phyloP scores from a whole-genome alignment of 2,797 vertebrate species.

The Rhodeus uyekii region DNA sequence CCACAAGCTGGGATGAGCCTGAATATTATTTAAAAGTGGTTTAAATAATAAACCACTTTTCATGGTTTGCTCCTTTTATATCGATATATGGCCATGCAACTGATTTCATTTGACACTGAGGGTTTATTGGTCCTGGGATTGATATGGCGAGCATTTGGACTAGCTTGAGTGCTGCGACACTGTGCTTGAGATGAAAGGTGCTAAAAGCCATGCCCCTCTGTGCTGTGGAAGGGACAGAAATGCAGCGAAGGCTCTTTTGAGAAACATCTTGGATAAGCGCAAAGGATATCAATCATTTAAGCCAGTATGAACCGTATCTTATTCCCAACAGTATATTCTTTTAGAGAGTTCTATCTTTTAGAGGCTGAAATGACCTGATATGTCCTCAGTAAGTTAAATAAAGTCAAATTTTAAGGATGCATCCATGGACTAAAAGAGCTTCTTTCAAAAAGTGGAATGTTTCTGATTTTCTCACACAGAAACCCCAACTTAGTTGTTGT shows the following conservation, averaged over 20 bases:
- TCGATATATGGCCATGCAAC: not conserved
- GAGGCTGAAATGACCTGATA: constrained; percentile 27
- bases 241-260: constrained; percentile 24
- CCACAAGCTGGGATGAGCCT: not conserved
- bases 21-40: not conserved
- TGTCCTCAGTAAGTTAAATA: constrained; percentile 20
- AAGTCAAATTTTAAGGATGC: constrained; percentile 1
- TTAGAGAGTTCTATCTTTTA: too few relatives aligned
- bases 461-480: not conserved
- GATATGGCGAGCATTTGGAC: constrained; percentile 8
- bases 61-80: not conserved
- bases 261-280: constrained; percentile 13
- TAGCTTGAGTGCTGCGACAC: constrained; percentile 6
- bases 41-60: too few relatives aligned
- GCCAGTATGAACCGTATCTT: not conserved
- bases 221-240: constrained; percentile 29
- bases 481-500: not conserved
- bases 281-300: constrained; percentile 50
- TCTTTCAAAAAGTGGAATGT: not conserved
- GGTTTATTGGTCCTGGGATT: constrained; percentile 9
- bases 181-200: constrained; percentile 12
- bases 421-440: constrained; percentile 16
- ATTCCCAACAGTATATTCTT: constrained; percentile 31
- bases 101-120: not conserved
- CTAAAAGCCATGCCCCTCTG: constrained; percentile 22